Evolutionary conservation across 2,113 vertebrate species (phyloP).

Genomic region (Pycnonotus jocosus): DNA sequence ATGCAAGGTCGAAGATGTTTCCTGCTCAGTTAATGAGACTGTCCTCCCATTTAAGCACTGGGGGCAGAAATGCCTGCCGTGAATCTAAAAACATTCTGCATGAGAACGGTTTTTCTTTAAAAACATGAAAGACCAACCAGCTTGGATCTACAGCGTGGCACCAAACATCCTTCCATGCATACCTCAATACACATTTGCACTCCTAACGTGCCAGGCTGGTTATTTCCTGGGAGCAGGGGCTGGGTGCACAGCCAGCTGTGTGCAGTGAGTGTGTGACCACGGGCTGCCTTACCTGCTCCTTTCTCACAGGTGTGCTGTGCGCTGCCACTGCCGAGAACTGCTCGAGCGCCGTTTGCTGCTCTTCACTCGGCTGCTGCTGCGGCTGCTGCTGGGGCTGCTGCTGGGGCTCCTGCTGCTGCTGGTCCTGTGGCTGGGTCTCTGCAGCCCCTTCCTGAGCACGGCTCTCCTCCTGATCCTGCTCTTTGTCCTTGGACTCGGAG

Average conservation of each 20-base stretch:
- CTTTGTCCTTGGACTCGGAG: constrained; percentile 83
- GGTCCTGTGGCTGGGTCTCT: background rate
- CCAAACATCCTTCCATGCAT: fast-evolving
- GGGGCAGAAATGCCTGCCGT: background rate
- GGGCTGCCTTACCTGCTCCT: constrained; percentile 58
- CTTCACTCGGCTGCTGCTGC: background rate
- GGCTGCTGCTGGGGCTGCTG: background rate
- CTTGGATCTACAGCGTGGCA: background rate
- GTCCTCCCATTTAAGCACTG: background rate
- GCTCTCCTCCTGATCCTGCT: constrained; percentile 78
- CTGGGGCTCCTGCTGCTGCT: background rate
- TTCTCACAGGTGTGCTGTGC: constrained; percentile 83
- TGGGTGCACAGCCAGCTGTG: fast-evolving
- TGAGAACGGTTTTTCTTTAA: background rate
- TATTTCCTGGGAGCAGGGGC: background rate
- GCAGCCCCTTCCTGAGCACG: constrained; percentile 46
- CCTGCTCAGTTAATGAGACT: background rate
- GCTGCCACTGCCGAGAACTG: constrained; percentile 79
- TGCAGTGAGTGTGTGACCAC: fast-evolving
- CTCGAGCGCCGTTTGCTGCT: constrained; percentile 69
- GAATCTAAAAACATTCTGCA: background rate
- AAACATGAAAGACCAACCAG: fast-evolving
- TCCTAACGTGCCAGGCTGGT: fast-evolving
- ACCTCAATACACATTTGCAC: fast-evolving
- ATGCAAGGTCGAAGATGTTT: background rate